phyloP scores from a whole-genome alignment of 2,888 invertebrate genomes.

The Clitarchus hookeri region DNA sequence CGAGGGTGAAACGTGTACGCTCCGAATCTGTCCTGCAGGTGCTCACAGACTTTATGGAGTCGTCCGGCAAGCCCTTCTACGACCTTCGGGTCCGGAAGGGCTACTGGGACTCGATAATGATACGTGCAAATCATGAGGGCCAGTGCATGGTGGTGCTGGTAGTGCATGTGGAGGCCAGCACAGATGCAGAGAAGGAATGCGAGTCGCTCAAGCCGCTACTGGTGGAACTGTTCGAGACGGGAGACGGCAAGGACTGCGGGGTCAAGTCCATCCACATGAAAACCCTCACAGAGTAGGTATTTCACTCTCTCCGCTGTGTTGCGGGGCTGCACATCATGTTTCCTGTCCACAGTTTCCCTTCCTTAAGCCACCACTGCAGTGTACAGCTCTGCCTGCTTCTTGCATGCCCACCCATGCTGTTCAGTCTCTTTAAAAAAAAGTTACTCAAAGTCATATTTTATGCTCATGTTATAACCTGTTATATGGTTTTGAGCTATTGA shows the following conservation, averaged over 20 bases:
- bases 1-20: slow-evolving; percentile 7
- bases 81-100: slow-evolving; percentile 6
- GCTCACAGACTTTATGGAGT: not conserved
- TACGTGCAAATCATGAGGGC: not conserved
- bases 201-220: not conserved
- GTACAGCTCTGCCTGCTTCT: too few relatives aligned
- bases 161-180: not conserved
- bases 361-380: too few relatives aligned
- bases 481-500: too few relatives aligned
- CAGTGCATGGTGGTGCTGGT: slow-evolving; percentile 6
- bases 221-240: not conserved
- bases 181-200: not conserved
- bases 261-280: slow-evolving; percentile 2
- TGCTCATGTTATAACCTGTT: too few relatives aligned
- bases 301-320: not conserved
- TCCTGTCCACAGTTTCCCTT: too few relatives aligned
- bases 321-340: not conserved
- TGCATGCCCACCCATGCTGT: too few relatives aligned
- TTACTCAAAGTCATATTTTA: too few relatives aligned
- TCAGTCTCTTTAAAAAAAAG: too few relatives aligned
- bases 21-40: slow-evolving; percentile 7
- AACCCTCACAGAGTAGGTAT: not conserved
- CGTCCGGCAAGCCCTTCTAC: not conserved
- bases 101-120: slow-evolving; percentile 4
- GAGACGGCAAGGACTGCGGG: not conserved